Conservation (phyloP, 2,888 invertebrate genomes). For the Yponomeuta malinellus region DNA sequence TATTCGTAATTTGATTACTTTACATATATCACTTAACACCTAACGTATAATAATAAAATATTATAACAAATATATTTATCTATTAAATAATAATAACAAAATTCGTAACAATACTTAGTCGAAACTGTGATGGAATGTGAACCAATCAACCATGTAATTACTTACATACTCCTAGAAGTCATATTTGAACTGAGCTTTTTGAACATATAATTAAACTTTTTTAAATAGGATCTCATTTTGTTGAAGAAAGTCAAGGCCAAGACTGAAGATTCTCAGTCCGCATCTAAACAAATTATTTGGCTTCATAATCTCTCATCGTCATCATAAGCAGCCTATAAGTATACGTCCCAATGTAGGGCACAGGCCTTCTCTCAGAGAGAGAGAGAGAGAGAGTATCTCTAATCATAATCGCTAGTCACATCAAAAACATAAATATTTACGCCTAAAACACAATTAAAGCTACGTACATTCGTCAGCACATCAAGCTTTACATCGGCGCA, state of each 20-base stretch:
- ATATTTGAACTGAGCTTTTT: not conserved
- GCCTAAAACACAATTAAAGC: not conserved
- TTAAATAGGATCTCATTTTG: too few species aligned
- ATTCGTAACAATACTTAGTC: not conserved
- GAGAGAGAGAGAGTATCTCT: too few species aligned
- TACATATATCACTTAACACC: constrained; percentile 6
- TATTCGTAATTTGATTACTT: constrained; percentile 10
- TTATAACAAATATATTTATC: constrained; percentile 9
- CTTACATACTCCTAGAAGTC: not conserved
- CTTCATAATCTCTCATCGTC: not conserved
- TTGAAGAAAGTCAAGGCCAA: not conserved
- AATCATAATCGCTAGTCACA: not conserved
- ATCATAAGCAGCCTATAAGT: too few species aligned
- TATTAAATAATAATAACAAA: constrained; percentile 9
- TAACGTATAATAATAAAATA: constrained; percentile 5
- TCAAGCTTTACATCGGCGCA: too few species aligned
- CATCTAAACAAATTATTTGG: not conserved
- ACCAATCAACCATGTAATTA: not conserved
- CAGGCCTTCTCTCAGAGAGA: too few species aligned
- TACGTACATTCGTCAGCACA: too few species aligned
- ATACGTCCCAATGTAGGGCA: too few species aligned
- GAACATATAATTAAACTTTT: not conserved
- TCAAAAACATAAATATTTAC: not conserved
- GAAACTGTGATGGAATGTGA: constrained; percentile 3
- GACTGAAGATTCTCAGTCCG: not conserved